Conservation (phyloP, 2,888 invertebrate genomes). For the Tortricodes alternella region DNA sequence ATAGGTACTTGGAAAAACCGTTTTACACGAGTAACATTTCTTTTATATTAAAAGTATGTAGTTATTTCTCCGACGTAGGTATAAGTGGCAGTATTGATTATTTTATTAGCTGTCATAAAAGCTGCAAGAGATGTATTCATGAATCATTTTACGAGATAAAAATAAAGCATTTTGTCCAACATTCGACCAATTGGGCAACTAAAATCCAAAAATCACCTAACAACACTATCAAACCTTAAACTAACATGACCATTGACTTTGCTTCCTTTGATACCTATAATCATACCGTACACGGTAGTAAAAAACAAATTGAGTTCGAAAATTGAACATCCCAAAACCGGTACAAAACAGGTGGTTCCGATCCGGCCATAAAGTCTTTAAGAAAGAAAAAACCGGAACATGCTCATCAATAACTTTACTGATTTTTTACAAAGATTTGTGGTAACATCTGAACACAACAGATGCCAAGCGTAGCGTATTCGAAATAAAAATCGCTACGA, state of each 20-base stretch:
- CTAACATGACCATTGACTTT: constrained; percentile 1
- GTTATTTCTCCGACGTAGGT: too few species aligned
- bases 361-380: constrained; percentile 49
- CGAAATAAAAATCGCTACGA: constrained; percentile 23
- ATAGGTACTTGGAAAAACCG: constrained; percentile 43
- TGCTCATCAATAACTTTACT: constrained; percentile 56
- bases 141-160: too few species aligned
- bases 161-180: neutral
- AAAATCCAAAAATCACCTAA: neutral
- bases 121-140: too few species aligned
- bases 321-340: constrained; percentile 34
- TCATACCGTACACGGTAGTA: constrained; percentile 16
- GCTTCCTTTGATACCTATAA: constrained; percentile 6
- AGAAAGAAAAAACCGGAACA: constrained; percentile 54
- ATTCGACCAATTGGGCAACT: neutral
- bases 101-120: too few species aligned
- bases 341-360: constrained; percentile 49
- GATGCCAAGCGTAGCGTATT: constrained; percentile 47
- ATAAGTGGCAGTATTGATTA: too few species aligned
- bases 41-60: neutral
- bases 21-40: constrained; percentile 10
- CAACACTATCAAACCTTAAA: constrained; percentile 4
- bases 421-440: constrained; percentile 57
- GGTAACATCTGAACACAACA: constrained; percentile 59
- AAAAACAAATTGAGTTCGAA: constrained; percentile 34